Base-by-base conservation (phyloP, 2,888 invertebrate species). In the Steinernema scapterisci region DNA sequence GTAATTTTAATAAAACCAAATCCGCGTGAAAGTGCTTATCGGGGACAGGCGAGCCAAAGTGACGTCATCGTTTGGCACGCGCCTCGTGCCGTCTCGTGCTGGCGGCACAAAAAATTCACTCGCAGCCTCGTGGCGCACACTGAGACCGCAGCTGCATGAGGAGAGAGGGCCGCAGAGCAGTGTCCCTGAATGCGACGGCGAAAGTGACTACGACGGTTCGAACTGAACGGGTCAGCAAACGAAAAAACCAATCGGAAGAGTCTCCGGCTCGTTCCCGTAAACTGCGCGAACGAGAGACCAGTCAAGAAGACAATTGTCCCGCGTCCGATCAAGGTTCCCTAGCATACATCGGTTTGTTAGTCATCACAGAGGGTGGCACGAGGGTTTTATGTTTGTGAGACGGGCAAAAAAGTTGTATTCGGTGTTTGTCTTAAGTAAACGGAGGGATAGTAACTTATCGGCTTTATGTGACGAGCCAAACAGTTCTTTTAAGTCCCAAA, bases 81-180 rank as follows among this genome's bases (percentile, higher is more conserved):
- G 63, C 63, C 31, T 54, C 63, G 63, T 63, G 63, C 63, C 63
- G 31, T 63, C 63, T 63, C 63, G 63, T 63, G 63, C 31, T 31
- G 63, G 27, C 27, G 63, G 63, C 63, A 63, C 63, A 63, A 31
- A 63, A 63, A 63, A 63, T 25, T 63, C 63, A 5, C 7, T 31
- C 7, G 27, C 63, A 7, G n/a, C 63, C 16, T 16, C 48, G 19
- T 19, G 2, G n/a, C 48, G 48, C 7, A 48, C 48, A 48, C 19
- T 48, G 48, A 19, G 48, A 63, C 63, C 11, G 25, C 38, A 5
- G 63, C n/a, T n/a, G 63, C 63, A 27, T 63, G 31, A 63, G 38
- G 38, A 38, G n/a, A n/a, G n/a, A n/a, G 63, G 63, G 63, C 63
- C 63, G 63, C 63, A 63, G 25, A 5, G 48, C 48, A n/a, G n/a